Evolutionary conservation across 2,888 invertebrate species (phyloP).

Genomic region (Euplexia lucipara): DNA sequence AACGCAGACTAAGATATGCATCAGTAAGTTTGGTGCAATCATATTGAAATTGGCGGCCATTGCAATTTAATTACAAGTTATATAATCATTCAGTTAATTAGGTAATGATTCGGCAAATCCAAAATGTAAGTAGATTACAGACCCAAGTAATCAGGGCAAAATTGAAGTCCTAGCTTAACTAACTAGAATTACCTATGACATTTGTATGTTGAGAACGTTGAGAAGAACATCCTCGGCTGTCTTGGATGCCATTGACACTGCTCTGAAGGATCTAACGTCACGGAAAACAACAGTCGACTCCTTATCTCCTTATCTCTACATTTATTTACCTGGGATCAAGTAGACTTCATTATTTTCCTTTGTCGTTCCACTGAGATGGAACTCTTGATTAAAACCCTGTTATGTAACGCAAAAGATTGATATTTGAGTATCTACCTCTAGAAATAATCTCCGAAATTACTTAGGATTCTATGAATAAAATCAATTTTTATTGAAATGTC

Average conservation of each 20-base stretch:
- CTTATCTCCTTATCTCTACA: constrained; percentile 45
- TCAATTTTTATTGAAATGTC: constrained; percentile 12
- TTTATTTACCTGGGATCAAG: constrained; percentile 36
- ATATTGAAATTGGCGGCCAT: constrained; percentile 34
- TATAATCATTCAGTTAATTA: constrained; percentile 15
- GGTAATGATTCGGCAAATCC: constrained; percentile 16
- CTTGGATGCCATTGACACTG: constrained; percentile 51
- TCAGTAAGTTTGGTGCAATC: constrained; percentile 34
- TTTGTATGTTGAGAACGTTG: constrained; percentile 7
- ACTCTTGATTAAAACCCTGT: constrained; percentile 13
- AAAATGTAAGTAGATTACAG: constrained; percentile 3
- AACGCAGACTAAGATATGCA: constrained; percentile 42
- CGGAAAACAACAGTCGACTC: constrained; percentile 45
- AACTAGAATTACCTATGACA: constrained; percentile 14
- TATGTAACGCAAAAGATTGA: not conserved
- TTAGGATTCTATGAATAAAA: constrained; percentile 6
- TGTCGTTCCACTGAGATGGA: constrained; percentile 34
- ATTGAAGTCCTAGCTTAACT: not conserved
- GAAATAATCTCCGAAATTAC: constrained; percentile 18
- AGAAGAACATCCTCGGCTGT: constrained; percentile 32
- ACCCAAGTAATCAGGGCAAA: not conserved
- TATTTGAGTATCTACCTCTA: not conserved
- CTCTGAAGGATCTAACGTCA: constrained; percentile 41
- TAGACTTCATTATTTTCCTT: constrained; percentile 40
- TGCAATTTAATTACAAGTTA: constrained; percentile 28